Conservation (phyloP, 2,113 vertebrate species). For the Eptesicus fuscus region DNA sequence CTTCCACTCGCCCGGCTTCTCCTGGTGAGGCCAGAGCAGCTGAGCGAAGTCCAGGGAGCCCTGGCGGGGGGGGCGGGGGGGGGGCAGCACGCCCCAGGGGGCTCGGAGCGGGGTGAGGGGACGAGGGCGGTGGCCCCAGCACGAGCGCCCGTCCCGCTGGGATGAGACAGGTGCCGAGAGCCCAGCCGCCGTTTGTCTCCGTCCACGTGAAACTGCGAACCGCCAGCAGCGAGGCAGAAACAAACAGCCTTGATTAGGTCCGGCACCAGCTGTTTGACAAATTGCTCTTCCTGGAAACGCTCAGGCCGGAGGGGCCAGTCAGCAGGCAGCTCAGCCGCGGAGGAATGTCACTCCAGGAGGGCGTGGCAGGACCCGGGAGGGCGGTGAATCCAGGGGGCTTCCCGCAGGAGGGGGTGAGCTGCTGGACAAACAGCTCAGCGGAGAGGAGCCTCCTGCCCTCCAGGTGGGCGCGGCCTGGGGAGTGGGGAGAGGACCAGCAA, state of each 20-base stretch:
- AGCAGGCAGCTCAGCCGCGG: neutral
- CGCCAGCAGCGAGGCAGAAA: neutral
- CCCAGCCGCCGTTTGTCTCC: neutral
- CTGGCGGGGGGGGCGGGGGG: no score
- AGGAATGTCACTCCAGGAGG: neutral
- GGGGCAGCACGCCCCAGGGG: neutral
- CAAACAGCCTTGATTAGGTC: conserved; percentile 6
- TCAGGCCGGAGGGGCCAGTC: neutral
- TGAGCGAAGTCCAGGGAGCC: no score
- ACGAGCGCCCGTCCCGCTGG: fast-evolving
- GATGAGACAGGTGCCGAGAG: neutral
- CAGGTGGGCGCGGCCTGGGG: fast-evolving
- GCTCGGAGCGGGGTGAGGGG: neutral
- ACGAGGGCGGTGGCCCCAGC: neutral
- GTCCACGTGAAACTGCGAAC: neutral
- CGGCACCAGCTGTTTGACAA: neutral
- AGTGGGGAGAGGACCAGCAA: no score
- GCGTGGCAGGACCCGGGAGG: no score
- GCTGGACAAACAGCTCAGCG: no score
- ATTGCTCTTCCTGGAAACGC: neutral
- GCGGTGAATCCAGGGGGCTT: neutral
- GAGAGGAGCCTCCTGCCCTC: no score
- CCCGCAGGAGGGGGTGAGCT: neutral
- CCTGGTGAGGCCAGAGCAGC: no score
- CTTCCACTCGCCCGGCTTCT: no score